phyloP scores from a whole-genome alignment of 2,888 invertebrate genomes.

The Limenitis camilla region DNA sequence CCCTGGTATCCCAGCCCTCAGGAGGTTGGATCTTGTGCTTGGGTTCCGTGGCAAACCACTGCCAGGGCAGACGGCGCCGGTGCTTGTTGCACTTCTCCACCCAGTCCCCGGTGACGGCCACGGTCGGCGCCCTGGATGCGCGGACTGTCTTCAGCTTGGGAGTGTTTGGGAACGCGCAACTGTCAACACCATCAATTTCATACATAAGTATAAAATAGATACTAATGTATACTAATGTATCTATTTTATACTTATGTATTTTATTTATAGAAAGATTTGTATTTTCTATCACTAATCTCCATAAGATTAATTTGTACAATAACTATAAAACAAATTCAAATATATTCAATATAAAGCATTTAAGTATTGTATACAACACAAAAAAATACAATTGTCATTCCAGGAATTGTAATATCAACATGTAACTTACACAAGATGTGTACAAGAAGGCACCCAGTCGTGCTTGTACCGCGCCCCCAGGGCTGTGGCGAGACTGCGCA shows the following conservation, averaged over 20 bases:
- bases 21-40: constrained; percentile 11
- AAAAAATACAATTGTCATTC: no score
- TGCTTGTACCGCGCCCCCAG: constrained; percentile 87
- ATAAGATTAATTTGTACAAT: no score
- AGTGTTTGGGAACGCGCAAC: constrained; percentile 92
- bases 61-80: constrained; percentile 79
- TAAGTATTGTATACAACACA: no score
- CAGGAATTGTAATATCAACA: no score
- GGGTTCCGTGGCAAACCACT: constrained; percentile 73
- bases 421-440: constrained; percentile 84
- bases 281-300: no score
- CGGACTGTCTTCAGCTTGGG: constrained; percentile 87
- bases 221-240: no score
- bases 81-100: constrained; percentile 77
- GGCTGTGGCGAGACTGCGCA: constrained; percentile 80
- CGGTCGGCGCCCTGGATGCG: constrained; percentile 53
- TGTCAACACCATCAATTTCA: constrained; percentile 43
- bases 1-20: constrained; percentile 44
- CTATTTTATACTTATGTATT: no score
- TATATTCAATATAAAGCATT: no score
- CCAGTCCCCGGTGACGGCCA: constrained; percentile 84
- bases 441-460: constrained; percentile 84
- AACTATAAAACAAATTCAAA: no score
- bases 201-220: no score
- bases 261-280: no score